A percentile compares a stretch with the other conserved stretches of the same genome.
Evolutionary conservation across 2,797 vertebrate genomes (phyloP).

Genomic region (Propithecus deckenii): DNA sequence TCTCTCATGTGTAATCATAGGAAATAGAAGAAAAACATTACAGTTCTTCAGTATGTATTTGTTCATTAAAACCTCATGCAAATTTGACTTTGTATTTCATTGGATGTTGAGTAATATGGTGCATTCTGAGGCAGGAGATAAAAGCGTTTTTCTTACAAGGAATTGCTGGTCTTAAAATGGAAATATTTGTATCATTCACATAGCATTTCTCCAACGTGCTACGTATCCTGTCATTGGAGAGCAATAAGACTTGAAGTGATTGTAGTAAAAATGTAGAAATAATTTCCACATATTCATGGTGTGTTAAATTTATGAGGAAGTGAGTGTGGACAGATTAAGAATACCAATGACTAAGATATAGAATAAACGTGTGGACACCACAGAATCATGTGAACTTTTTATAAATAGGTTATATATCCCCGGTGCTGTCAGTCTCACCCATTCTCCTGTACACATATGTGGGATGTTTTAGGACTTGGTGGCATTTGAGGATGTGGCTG

Average conservation of each 20-base stretch:
- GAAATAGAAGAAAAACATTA: background rate
- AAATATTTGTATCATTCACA: background rate
- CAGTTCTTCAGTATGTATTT: background rate
- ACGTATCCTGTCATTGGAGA: background rate
- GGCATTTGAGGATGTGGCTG: conserved; percentile 65
- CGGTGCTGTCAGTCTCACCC: background rate
- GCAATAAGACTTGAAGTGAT: background rate
- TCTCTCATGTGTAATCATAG: background rate
- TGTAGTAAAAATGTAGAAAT: background rate
- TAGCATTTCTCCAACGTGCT: background rate
- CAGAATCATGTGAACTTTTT: background rate
- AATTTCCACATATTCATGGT: background rate
- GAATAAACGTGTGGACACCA: background rate
- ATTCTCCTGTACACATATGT: background rate
- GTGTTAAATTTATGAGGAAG: background rate
- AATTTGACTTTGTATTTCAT: background rate
- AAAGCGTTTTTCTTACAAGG: background rate
- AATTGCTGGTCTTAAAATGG: background rate
- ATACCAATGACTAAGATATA: background rate
- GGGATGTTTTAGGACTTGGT: conserved; percentile 58
- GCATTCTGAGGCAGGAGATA: background rate
- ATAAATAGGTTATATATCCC: background rate
- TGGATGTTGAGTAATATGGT: background rate
- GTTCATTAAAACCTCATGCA: background rate
- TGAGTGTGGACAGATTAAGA: background rate